Percentiles rank a stretch among this genome's conserved stretches.
Conservation (phyloP, 1,140 invertebrate species). For the Drosophila jambulina region DNA sequence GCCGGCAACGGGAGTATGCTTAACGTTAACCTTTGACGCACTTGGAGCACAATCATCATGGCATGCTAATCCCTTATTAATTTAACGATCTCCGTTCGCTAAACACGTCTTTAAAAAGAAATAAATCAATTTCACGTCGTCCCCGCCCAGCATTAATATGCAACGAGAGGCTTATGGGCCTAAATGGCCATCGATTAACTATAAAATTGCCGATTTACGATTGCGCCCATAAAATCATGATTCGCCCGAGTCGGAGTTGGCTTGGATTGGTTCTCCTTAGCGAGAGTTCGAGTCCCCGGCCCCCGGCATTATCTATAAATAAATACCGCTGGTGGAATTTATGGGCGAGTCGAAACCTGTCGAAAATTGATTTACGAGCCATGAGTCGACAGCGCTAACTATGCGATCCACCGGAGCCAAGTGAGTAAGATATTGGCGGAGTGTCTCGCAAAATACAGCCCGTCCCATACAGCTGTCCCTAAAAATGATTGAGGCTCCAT, state of each 20-base stretch:
- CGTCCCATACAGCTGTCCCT: constrained; percentile 38
- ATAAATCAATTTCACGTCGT: constrained; percentile 72
- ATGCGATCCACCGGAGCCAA: constrained; percentile 27
- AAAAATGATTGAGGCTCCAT: constrained; percentile 42
- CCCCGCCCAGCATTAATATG: constrained; percentile 65
- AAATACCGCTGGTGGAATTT: constrained; percentile 34
- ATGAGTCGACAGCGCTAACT: constrained; percentile 43
- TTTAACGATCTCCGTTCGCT: constrained; percentile 67
- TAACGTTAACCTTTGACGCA: constrained; percentile 20
- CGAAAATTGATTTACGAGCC: constrained; percentile 56
- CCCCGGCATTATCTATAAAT: constrained; percentile 39
- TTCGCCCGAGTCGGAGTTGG: constrained; percentile 27
- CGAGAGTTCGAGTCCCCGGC: background rate
- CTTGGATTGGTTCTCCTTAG: background rate
- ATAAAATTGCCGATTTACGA: constrained; percentile 75
- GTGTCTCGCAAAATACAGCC: constrained; percentile 24
- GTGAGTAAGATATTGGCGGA: constrained; percentile 44
- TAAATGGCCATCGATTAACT: constrained; percentile 77
- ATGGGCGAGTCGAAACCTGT: constrained; percentile 51
- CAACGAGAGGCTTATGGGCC: constrained; percentile 60
- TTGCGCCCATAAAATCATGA: constrained; percentile 71
- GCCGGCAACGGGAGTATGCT: constrained; percentile 23
- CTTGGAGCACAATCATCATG: constrained; percentile 36
- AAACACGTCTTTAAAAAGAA: constrained; percentile 82
- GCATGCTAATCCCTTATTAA: constrained; percentile 59